Evolutionary conservation across 1,140 invertebrate genomes (phyloP).

Genomic region (Neoseiulus cucumeris): DNA sequence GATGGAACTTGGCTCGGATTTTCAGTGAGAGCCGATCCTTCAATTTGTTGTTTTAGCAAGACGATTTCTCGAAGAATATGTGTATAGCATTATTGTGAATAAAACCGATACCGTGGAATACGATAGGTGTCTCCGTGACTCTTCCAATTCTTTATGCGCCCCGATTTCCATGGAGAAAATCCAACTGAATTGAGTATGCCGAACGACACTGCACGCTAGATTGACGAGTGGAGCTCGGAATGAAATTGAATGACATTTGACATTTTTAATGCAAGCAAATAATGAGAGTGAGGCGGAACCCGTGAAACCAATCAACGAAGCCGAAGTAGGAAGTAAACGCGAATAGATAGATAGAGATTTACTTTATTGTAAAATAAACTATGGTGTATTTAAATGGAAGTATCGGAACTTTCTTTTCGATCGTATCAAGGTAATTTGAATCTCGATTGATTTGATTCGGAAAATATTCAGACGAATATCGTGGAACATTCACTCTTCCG

Average conservation of each 20-base stretch:
- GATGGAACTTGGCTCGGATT: neutral
- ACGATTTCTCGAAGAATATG: neutral
- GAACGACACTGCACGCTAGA: neutral
- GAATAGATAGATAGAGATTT: conserved; percentile 9
- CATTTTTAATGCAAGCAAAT: neutral
- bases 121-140: neutral
- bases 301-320: neutral
- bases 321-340: neutral
- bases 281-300: neutral
- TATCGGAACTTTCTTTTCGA: too few relatives aligned
- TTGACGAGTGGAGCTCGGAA: neutral
- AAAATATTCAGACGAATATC: too few relatives aligned
- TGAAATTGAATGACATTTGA: neutral
- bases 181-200: neutral
- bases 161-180: neutral
- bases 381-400: too few relatives aligned
- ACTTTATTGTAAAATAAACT: conserved; percentile 11
- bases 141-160: neutral
- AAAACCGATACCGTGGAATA: neutral
- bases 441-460: too few relatives aligned
- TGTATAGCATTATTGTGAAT: neutral
- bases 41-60: neutral
- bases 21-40: neutral
- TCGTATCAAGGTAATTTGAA: too few relatives aligned
- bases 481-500: too few relatives aligned